Evolutionary conservation across 2,888 invertebrate genomes (phyloP).

Genomic region (Drosophila hawaiiensis): DNA sequence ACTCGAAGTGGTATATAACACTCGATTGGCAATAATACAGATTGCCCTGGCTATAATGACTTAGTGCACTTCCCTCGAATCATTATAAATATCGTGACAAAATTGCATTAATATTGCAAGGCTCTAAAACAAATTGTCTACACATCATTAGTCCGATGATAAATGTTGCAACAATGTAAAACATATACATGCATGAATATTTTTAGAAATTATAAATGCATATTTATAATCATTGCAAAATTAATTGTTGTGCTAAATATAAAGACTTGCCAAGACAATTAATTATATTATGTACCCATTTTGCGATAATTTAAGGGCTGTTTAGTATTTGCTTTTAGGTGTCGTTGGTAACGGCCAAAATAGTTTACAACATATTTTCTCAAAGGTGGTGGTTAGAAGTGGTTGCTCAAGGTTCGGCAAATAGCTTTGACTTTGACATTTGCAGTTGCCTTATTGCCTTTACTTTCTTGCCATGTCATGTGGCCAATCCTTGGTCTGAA

Average conservation of each 20-base stretch:
- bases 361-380: constrained; percentile 2
- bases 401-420: constrained; percentile 24
- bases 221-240: constrained; percentile 1
- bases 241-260: background rate
- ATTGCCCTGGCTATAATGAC: background rate
- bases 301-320: background rate
- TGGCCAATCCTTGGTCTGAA: constrained; percentile 16
- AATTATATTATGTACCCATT: background rate
- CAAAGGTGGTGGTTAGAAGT: constrained; percentile 1
- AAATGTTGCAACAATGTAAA: constrained; percentile 3
- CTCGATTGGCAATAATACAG: background rate
- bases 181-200: background rate
- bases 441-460: constrained; percentile 31
- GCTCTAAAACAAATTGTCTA: background rate
- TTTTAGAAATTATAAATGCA: constrained; percentile 7
- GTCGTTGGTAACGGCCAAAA: constrained; percentile 1
- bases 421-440: constrained; percentile 62
- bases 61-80: too few relatives aligned
- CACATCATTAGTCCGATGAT: background rate
- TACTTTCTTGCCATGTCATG: constrained; percentile 37
- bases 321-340: background rate
- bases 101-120: background rate
- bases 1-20: background rate
- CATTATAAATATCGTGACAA: background rate
- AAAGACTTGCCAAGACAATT: constrained; percentile 4